Conservation (phyloP, 2,113 vertebrate genomes). For the Phainopepla nitens region DNA sequence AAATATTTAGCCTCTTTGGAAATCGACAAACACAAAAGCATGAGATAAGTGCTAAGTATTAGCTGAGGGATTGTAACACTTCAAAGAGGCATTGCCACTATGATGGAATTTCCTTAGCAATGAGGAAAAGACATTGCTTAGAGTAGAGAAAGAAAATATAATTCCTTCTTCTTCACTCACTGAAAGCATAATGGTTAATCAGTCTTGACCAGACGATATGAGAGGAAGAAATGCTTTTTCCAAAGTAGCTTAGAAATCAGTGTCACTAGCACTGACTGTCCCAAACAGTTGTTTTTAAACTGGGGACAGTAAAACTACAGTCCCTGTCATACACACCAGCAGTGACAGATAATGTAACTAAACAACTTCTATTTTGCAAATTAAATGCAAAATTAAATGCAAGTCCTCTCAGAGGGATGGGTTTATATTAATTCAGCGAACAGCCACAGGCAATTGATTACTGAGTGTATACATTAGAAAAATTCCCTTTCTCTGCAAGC, state of each 20-base stretch:
- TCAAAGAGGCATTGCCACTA: neutral
- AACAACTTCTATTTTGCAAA: neutral
- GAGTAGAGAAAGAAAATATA: neutral
- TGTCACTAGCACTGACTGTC: neutral
- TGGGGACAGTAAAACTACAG: neutral
- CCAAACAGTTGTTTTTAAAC: neutral
- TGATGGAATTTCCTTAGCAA: slow-evolving; percentile 2
- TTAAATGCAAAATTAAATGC: slow-evolving; percentile 32
- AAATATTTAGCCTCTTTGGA: slow-evolving; percentile 23
- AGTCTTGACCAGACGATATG: neutral
- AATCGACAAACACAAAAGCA: neutral
- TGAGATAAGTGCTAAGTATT: neutral
- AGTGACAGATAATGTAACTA: neutral
- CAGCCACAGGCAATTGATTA: neutral
- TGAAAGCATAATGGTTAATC: neutral
- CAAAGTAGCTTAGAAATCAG: neutral
- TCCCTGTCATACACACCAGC: neutral
- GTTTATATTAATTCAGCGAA: slow-evolving; percentile 7
- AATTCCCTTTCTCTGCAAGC: neutral
- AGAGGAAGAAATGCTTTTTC: neutral
- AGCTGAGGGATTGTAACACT: neutral
- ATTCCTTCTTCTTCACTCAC: neutral
- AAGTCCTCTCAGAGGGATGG: neutral
- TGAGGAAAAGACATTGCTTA: neutral
- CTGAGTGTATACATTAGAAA: neutral